Evolutionary conservation across 2,888 invertebrate genomes (phyloP), one percentile per base, ranked within the genome.

Genomic region (Macropis europaea): DNA sequence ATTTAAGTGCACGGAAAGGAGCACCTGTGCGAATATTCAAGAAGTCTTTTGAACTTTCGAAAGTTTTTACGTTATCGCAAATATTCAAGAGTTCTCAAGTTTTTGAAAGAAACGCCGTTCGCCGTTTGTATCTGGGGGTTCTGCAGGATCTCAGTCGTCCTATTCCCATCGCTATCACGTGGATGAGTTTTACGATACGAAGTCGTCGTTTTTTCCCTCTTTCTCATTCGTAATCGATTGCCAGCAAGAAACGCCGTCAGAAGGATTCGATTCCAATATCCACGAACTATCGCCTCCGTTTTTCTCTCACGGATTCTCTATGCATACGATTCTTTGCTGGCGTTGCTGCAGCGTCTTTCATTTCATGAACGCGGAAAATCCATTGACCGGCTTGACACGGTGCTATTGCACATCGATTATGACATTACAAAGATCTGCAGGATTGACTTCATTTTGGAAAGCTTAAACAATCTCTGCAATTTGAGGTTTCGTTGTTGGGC

Each of bases 201-300:
- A 40, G 17, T 24, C 59, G 26, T 56, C n/a, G 15, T 43, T 28
- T 1, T 52, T 36, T 19, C 15, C 3, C 4, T 7, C n/a, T 19
- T 26, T n/a, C 24, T 6, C 22, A 45, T 30, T 40, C 50, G 61
- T 38, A 38, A 71, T 71, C 61, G 54, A 71, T 60, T 40, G 30
- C 24, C 48, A 9, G 17, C 30, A 54, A 71, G 71, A 48, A 71
- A 70, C 48, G 48, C 32, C 42, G 54, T 30, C 28, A 17, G 43
- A 57, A 61, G 60, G 45, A 71, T 60, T 59, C 54, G 61, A 71
- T 70, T 71, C 71, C 52, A 70, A 70, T 70, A 69, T 69, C 69
- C 47, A 48, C 32, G 47, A 42, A 48, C 60, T 32, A 69, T 69
- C 50, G 32, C 38, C 36, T 22, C 36, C 19, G 57, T 57, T 69